Percentiles rank a stretch among this genome's conserved stretches.
Conservation (phyloP, 2,888 invertebrate species). For the Brachyopa scutellaris region DNA sequence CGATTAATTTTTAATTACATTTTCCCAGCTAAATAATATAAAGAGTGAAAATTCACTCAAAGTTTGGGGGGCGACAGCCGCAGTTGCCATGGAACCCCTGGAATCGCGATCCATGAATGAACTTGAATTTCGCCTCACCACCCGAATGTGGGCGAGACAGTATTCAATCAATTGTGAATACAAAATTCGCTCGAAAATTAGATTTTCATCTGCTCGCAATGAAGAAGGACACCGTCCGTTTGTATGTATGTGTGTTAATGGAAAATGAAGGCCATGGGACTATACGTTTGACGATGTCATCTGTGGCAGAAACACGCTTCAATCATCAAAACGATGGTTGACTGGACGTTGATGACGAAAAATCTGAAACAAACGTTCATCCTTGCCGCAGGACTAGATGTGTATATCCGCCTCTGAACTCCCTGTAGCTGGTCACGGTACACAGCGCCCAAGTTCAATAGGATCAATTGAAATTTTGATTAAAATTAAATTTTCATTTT, state of each 20-base stretch:
- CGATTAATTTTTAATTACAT: slow-evolving; percentile 70
- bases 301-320: slow-evolving; percentile 20
- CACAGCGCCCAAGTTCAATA: slow-evolving; percentile 67
- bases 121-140: slow-evolving; percentile 37
- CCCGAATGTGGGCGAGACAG: background rate
- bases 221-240: background rate
- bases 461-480: slow-evolving; percentile 73
- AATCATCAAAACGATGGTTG: slow-evolving; percentile 3
- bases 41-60: slow-evolving; percentile 43
- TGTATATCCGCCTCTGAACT: background rate
- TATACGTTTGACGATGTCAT: slow-evolving; percentile 10
- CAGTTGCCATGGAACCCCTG: slow-evolving; percentile 7
- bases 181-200: slow-evolving; percentile 64
- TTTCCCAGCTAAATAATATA: slow-evolving; percentile 25
- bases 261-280: slow-evolving; percentile 38
- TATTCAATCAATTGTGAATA: slow-evolving; percentile 61
- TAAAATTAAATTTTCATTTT: slow-evolving; percentile 73
- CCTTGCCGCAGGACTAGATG: background rate
- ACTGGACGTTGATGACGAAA: slow-evolving; percentile 28
- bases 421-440: slow-evolving; percentile 25
- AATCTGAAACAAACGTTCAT: slow-evolving; percentile 63
- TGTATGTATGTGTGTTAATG: too few species aligned
- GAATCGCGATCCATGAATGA: slow-evolving; percentile 13
- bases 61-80: slow-evolving; percentile 23
- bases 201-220: slow-evolving; percentile 55